Evolutionary conservation across 2,888 invertebrate genomes (phyloP), one percentile per base, ranked within the genome.

Genomic region (Pachydiplax longipennis): DNA sequence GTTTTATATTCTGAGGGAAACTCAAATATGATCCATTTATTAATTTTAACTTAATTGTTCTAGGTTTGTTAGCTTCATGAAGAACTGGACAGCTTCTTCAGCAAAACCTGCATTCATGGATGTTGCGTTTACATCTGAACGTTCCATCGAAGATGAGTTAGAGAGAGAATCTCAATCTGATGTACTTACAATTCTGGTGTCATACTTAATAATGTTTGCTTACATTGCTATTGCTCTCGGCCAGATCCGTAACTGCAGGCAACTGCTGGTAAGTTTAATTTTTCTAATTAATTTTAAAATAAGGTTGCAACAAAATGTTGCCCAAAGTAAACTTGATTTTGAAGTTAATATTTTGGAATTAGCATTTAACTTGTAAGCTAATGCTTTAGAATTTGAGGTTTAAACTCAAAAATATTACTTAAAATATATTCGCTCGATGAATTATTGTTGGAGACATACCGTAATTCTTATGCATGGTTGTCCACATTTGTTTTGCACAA

Each of bases 161-260:
- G 96, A 98, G 91, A 95, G 99, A 22, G 98, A 98, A 94, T 98
- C 98, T 5, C 96, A 97, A 92, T 98, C 99, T 0, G 99, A 99
- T 94, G 96, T 99, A 35, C 95, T 96, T 6, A 99, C 99, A 0
- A 98, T 99, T 92, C 95, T 98, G 22, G 97, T 99, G 90, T 99
- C 99, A 0, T 99, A 99, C 94, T 94, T 99, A 92, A 98, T 99
- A 92, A 99, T 99, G 99, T 99, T 99, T 94, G 97, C 96, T 37
- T 99, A 99, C 93, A 99, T 99, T 92, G 97, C 99, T 0, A 96
- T 99, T 91, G 97, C 98, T 0, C 95, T 99, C 91, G 99, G 99
- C 13, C 97, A 98, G 92, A 96, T 97, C 92, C 97, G 97, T 92
- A 96, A 96, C 0, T 96, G 96, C 92, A 95, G 96, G n/a, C 95